Evolutionary conservation across 2,113 vertebrate genomes (phyloP).

Genomic region (Bubalus kerabau): DNA sequence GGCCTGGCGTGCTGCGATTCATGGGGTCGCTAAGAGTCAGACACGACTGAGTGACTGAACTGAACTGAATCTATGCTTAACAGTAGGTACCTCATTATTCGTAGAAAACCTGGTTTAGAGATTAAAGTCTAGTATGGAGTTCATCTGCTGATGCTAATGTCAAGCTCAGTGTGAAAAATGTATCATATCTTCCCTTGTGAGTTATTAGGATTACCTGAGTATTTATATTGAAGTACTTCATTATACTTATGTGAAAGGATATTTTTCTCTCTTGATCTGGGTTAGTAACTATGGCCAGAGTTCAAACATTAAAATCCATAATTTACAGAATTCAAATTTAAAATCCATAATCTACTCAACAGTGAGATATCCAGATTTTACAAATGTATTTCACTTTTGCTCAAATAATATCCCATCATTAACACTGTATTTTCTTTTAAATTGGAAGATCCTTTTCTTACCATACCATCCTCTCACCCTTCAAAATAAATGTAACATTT

Average conservation of each 20-base stretch:
- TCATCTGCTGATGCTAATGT: background rate
- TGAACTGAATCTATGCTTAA: background rate
- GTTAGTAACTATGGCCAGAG: background rate
- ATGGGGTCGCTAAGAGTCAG: no score
- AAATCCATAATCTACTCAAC: background rate
- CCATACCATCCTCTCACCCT: background rate
- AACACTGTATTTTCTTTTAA: background rate
- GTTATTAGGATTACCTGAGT: background rate
- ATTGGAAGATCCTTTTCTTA: background rate
- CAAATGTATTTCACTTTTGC: background rate
- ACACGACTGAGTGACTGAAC: no score
- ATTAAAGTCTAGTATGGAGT: background rate
- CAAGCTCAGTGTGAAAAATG: background rate
- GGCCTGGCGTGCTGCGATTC: no score
- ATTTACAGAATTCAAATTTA: background rate
- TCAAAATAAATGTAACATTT: background rate
- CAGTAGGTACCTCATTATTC: background rate
- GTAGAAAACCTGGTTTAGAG: background rate
- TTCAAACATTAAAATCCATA: background rate
- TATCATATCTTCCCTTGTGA: background rate
- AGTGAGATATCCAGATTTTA: background rate
- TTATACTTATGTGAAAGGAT: background rate
- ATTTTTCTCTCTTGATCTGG: background rate
- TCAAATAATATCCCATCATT: background rate
- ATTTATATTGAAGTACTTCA: background rate